Conservation (phyloP, 2,797 vertebrate genomes). For the Chiloscyllium punctatum region DNA sequence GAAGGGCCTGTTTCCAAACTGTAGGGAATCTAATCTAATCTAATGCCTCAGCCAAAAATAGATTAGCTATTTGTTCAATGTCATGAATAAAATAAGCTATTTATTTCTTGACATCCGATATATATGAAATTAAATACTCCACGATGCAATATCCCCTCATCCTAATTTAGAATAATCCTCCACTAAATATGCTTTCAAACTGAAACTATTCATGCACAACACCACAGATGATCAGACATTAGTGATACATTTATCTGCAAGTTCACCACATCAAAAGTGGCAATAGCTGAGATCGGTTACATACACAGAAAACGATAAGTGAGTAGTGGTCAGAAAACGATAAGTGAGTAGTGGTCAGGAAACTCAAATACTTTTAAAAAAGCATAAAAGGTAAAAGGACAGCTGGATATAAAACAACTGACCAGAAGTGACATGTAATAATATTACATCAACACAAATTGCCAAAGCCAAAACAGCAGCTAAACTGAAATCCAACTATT, state of each 20-base stretch:
- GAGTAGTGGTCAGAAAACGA: background rate
- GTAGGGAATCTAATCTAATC: too few relatives aligned
- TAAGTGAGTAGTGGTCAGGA: background rate
- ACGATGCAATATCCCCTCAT: background rate
- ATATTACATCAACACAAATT: background rate
- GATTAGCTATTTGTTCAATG: background rate
- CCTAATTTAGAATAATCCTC: too few relatives aligned
- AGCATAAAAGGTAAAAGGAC: background rate
- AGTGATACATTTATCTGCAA: background rate
- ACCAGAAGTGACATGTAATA: background rate
- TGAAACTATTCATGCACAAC: background rate
- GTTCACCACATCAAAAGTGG: background rate
- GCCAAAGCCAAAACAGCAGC: background rate
- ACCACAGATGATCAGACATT: background rate
- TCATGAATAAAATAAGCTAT: too few relatives aligned
- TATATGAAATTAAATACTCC: background rate
- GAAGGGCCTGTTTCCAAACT: too few relatives aligned
- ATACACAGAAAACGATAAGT: background rate
- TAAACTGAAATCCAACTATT: background rate
- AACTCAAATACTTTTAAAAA: background rate
- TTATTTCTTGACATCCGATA: too few relatives aligned
- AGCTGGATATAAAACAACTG: background rate
- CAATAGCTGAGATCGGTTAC: background rate
- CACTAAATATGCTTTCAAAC: background rate
- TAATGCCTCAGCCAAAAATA: background rate